phyloP scores from a whole-genome alignment of 2,888 invertebrate species.

The Caenorhabditis uteleia region DNA sequence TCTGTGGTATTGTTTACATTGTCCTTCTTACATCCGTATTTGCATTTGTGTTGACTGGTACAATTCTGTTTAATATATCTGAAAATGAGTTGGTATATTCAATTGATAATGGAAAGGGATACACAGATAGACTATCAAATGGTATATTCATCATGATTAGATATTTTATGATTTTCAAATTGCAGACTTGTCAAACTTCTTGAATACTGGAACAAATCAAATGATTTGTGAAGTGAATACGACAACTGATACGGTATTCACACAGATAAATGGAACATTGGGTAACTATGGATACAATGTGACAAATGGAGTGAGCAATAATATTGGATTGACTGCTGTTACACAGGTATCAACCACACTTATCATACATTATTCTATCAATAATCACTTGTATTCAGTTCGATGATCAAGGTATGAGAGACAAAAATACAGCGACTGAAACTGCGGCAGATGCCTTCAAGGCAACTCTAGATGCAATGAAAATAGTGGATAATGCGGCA shows the following conservation, averaged over 20 bases:
- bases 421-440: no score
- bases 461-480: no score
- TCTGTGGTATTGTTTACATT: no score
- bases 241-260: slow-evolving; percentile 24
- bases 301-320: slow-evolving; percentile 5
- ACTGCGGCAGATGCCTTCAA: no score
- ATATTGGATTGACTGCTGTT: slow-evolving; percentile 19
- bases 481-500: no score
- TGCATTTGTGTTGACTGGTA: slow-evolving; percentile 35
- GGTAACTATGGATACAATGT: slow-evolving; percentile 9
- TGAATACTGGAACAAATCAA: slow-evolving; percentile 21
- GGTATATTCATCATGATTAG: no score
- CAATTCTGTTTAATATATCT: slow-evolving; percentile 40
- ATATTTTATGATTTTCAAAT: no score
- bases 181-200: slow-evolving; percentile 27
- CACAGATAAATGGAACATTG: slow-evolving; percentile 1
- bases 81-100: slow-evolving; percentile 25
- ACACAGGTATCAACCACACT: no score
- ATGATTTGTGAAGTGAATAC: slow-evolving; percentile 26
- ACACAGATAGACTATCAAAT: slow-evolving; percentile 13
- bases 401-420: no score
- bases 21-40: slow-evolving; percentile 19
- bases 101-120: slow-evolving; percentile 19
- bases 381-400: no score
- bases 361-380: no score